Conservation (phyloP, 2,888 invertebrate genomes). For the Sclerodermus sp. region DNA sequence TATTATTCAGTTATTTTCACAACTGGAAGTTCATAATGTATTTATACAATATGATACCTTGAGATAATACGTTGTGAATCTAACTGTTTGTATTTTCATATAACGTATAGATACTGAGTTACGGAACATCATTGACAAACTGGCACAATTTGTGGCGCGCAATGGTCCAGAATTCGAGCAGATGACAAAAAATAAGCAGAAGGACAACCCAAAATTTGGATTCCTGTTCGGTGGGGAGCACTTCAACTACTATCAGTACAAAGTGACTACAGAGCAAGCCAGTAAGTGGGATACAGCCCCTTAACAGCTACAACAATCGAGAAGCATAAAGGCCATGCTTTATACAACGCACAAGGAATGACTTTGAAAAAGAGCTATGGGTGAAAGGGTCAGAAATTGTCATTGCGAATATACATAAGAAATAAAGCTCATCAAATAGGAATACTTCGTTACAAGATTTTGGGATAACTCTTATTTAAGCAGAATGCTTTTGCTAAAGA, state of each 20-base stretch:
- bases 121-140: slow-evolving; percentile 96
- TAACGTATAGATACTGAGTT: slow-evolving; percentile 79
- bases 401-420: slow-evolving; percentile 30
- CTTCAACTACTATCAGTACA: slow-evolving; percentile 95
- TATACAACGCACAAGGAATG: slow-evolving; percentile 35
- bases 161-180: slow-evolving; percentile 99
- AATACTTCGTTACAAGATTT: slow-evolving; percentile 38
- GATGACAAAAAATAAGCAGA: slow-evolving; percentile 98
- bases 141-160: slow-evolving; percentile 97
- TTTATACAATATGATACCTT: background rate
- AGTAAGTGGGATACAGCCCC: slow-evolving; percentile 67
- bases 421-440: slow-evolving; percentile 32
- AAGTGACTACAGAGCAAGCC: slow-evolving; percentile 93
- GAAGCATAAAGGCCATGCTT: slow-evolving; percentile 38
- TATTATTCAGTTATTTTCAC: background rate
- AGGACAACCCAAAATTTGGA: slow-evolving; percentile 95
- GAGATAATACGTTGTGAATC: background rate
- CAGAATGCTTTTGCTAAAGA: slow-evolving; percentile 32
- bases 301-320: slow-evolving; percentile 43
- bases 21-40: background rate
- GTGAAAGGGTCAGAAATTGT: slow-evolving; percentile 35
- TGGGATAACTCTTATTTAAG: slow-evolving; percentile 38
- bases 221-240: slow-evolving; percentile 96
- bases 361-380: slow-evolving; percentile 32
- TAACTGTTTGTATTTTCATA: slow-evolving; percentile 15